Evolutionary conservation across 2,113 vertebrate species (phyloP).

Genomic region (Alosa alosa): DNA sequence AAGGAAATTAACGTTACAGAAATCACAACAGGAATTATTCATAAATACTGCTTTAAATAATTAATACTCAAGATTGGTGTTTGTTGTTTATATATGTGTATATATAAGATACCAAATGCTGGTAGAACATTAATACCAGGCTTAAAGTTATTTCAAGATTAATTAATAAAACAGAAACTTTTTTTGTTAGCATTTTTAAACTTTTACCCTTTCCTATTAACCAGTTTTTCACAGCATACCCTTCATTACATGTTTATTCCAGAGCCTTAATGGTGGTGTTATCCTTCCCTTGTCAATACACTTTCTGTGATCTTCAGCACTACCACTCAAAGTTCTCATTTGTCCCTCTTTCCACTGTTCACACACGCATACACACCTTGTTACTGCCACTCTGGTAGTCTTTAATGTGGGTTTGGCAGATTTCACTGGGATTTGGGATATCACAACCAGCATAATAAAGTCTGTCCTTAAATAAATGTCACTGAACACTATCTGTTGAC

Average conservation of each 20-base stretch:
- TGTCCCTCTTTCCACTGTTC: neutral
- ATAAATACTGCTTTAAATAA: constrained; percentile 68
- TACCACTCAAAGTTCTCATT: neutral
- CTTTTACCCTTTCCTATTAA: constrained; percentile 33
- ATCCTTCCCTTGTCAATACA: neutral
- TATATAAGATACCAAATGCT: neutral
- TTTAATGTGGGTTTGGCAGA: neutral
- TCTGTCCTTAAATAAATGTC: constrained; percentile 32
- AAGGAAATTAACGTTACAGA: constrained; percentile 31
- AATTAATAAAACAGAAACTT: neutral
- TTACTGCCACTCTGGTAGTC: neutral
- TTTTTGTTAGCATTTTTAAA: neutral
- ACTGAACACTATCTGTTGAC: constrained; percentile 40
- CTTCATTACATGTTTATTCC: neutral
- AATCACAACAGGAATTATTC: constrained; percentile 49
- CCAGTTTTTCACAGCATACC: neutral
- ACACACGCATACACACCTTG: neutral
- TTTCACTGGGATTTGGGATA: neutral
- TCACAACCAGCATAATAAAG: constrained; percentile 8
- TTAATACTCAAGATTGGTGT: neutral
- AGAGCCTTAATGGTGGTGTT: neutral
- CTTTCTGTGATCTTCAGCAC: neutral
- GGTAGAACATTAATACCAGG: neutral
- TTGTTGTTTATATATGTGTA: neutral
- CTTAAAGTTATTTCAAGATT: neutral